Evolutionary conservation across 2,797 vertebrate species (phyloP), one percentile per base, ranked within the genome.

Genomic region (Gymnothorax javanicus): DNA sequence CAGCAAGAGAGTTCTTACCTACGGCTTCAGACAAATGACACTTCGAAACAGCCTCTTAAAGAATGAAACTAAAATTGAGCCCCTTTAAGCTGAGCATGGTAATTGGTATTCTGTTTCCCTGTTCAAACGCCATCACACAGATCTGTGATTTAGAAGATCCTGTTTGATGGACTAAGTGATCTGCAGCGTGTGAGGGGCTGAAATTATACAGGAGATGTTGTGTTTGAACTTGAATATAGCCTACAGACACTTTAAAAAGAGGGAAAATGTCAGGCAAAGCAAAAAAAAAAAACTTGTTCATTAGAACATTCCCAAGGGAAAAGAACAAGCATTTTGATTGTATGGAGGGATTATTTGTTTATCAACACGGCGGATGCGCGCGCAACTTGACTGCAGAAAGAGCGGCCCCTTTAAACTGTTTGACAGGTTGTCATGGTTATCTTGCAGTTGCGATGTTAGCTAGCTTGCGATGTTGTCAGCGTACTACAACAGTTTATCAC

Each of bases 121-220:
- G 57, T 58, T 58, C 73, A 57, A 86, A 60, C 60, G 23, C 59
- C 27, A 25, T 52, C 27, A n/a, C 71, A 25, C 56, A 6, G 58
- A 58, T 59, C 75, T 59, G 54, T 43, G 52, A 77, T 27, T 77
- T 20, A 79, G 73, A 8, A 79, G 73, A 12, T 59, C 43, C 17
- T 23, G 59, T 54, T 86, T 12, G 9, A 50, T 17, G 20, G 73
- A 13, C 9, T 43, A 9, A 77, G 73, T n/a, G 73, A 6, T 77
- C 13, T 2, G 3, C 17, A 23, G 43, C 50, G 8, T 79, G 9
- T 23, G 11, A 73, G n/a, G 25, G 88, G 88, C 89, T 91, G 88
- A 90, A 91, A 91, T 91, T 91, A 89, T 82, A 91, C 89, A 91
- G 90, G 92, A 89, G 90, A 92, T 73, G 12, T 7, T 23, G 43